Base-by-base conservation (phyloP, 2,113 vertebrate species). In the Poeciliopsis occidentalis region DNA sequence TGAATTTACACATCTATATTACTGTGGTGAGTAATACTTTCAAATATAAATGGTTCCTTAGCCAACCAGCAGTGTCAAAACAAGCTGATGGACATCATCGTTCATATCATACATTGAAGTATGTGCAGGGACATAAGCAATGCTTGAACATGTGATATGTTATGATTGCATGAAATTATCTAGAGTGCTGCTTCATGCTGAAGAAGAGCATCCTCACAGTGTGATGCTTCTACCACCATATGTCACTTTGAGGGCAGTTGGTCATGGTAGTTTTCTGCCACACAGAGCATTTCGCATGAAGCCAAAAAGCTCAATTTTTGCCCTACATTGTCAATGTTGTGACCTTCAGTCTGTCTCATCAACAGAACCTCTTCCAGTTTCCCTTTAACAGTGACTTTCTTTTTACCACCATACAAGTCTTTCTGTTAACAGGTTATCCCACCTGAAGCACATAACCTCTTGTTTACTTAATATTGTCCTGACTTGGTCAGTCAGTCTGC, bases 131-230 rank as follows among this genome's bases (percentile, higher is more conserved):
- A 63, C 62, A 39, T 60, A n/a, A 67, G 26, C 29, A 29, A 29
- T 29, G 29, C 29, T 31, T 34, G 32, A 76, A 78, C 4, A 69
- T n/a, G 63, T 85, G 77, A 90, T 71, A 76, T 80, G 80, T 76
- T 83, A 85, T 30, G 84, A 77, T 88, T 81, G 81, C 85, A 88
- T 75, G 67, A 89, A 89, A 88, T 80, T 88, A 85, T 89, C 87
- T 73, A 88, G 82, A 75, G 39, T 73, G 90, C 86, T 89, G 71
- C 32, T 80, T 37, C 34, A 37, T 11, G 34, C 34, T 11, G 10
- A 3, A 37, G 34, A 37, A 37, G 10, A 12, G 34, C 44, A 51
- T 51, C 44, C 44, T 17, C 13, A 51, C 17, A 51, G 44, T 17
- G 44, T 17, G 19, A 51, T 17, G 44, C 44, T 51, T 51, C 1